Evolutionary conservation across 1,140 invertebrate species (phyloP), one percentile per base, ranked within the genome.

Genomic region (Lordiphosa clarofinis): DNA sequence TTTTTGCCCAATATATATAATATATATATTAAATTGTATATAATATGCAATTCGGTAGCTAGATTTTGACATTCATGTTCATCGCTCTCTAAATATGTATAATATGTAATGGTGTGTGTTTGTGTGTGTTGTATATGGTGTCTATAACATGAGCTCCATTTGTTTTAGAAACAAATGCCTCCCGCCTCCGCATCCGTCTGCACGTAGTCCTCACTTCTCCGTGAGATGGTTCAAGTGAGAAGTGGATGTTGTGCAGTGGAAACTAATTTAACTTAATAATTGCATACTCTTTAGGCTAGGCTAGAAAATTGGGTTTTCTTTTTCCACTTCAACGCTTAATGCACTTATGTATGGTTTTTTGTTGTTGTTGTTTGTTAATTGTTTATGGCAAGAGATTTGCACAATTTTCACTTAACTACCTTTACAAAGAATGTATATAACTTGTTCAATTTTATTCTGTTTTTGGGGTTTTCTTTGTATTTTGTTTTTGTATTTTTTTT

Each of bases 31-130:
- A 74, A 81, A 60, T 67, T 70, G 58, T 79, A 82, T 79, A 79
- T 84, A 84, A 84, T 84, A 82, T 70, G 76, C 78, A 81, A 81
- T 81, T 81, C 67, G 82, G 76, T 81, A 81, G 78, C 76, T 81
- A 81, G 59, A 72, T 82, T 82, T 81, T 72, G 71, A 75, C 76
- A 57, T 74, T 68, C 75, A 71, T 62, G 50, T 46, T 46, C 11
- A 46, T 46, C 49, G 49, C 31, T 49, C 52, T 47, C 40, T 55
- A 56, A 56, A 61, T 70, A 53, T 47, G 36, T 56, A 55, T 65
- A 19, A 28, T 59, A 46, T 58, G 38, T 64, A 46, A 39, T 49
- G 10, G 31, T 33, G 33, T 56, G 43, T 61, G 46, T 53, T 35
- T 62, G 37, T 56, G 39, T 67, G 33, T 48, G 28, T 63, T 61